Evolutionary conservation across 2,113 vertebrate genomes (phyloP), one percentile per base, ranked within the genome.

Genomic region (Calonectris borealis): DNA sequence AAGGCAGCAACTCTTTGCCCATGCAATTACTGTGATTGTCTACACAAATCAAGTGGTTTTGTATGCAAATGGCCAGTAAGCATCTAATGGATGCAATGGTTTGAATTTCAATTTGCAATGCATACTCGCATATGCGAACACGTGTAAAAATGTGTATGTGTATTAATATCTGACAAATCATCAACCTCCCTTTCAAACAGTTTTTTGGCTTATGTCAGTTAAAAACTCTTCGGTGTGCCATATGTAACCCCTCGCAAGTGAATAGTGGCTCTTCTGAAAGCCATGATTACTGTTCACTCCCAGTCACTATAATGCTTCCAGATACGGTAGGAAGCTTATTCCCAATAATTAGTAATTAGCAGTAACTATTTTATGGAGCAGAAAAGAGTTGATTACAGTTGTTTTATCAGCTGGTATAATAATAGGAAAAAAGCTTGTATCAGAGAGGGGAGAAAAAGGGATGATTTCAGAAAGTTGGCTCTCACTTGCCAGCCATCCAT

Each of bases 341-440:
- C 89, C 94, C 86, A 96, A 95, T 97, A 97, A 97, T 91, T 95
- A 96, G 91, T 96, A 96, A 96, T 95, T 97, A 96, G 92, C 91
- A 83, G 91, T 88, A 95, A 96, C 90, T 92, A 92, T 96, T 97
- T 97, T 93, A 96, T 96, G 93, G 65, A 95, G 94, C 92, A 97
- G 97, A 97, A 97, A 96, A 92, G 94, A 94, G 88, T 93, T 97
- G 96, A 97, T 97, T 97, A 95, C 94, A 90, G 86, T 97, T 97
- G 89, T 97, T 96, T 86, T 94, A 88, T 97, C 93, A 96, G 82
- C 89, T 97, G 87, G 79, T 81, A 22, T 54, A 93, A 96, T 94
- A 96, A 94, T 93, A 90, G 89, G 25, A 78, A 85, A 72, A 73
- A 66, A 29, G 25, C 91, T 95, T 69, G 34, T 83, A 80, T 93